A percentile compares a stretch with the other conserved stretches of the same genome.
phyloP scores from a whole-genome alignment of 2,888 invertebrate species.

The Dexiosoma caninum region DNA sequence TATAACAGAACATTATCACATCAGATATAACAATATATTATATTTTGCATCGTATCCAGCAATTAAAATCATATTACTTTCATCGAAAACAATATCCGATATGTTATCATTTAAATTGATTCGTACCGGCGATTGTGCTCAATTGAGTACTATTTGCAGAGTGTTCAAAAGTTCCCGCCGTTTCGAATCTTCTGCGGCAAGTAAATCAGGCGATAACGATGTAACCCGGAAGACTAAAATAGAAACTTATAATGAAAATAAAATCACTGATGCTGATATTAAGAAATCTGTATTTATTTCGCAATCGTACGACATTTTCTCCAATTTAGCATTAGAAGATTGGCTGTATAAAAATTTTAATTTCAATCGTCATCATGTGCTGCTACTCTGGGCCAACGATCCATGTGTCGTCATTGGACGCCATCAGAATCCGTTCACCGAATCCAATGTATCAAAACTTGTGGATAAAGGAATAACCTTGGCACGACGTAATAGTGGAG shows the following conservation, averaged over 20 bases:
- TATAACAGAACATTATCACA: neutral
- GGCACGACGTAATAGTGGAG: conserved; percentile 95
- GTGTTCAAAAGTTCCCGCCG: conserved; percentile 71
- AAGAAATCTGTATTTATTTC: conserved; percentile 94
- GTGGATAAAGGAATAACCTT: conserved; percentile 84
- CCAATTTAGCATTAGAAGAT: conserved; percentile 96
- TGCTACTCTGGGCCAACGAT: conserved; percentile 95
- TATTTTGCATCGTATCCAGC: neutral
- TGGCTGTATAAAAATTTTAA: conserved; percentile 95
- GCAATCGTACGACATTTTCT: conserved; percentile 92
- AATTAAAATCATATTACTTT: neutral
- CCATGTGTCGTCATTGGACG: conserved; percentile 97
- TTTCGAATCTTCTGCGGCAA: conserved; percentile 28
- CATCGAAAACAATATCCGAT: neutral
- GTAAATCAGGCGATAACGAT: conserved; percentile 43
- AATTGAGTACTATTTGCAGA: conserved; percentile 30
- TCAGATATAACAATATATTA: neutral
- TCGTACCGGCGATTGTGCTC: conserved; percentile 28
- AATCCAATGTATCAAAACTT: conserved; percentile 87
- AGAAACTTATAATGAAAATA: conserved; percentile 70
- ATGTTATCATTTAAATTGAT: conserved; percentile 53
- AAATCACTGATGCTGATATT: conserved; percentile 79
- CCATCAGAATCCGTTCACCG: conserved; percentile 97
- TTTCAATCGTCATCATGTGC: conserved; percentile 88
- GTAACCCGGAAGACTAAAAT: conserved; percentile 60